Evolutionary conservation across 1,140 invertebrate genomes (phyloP), one percentile per base, ranked within the genome.

Genomic region (Zaprionus davidi): DNA sequence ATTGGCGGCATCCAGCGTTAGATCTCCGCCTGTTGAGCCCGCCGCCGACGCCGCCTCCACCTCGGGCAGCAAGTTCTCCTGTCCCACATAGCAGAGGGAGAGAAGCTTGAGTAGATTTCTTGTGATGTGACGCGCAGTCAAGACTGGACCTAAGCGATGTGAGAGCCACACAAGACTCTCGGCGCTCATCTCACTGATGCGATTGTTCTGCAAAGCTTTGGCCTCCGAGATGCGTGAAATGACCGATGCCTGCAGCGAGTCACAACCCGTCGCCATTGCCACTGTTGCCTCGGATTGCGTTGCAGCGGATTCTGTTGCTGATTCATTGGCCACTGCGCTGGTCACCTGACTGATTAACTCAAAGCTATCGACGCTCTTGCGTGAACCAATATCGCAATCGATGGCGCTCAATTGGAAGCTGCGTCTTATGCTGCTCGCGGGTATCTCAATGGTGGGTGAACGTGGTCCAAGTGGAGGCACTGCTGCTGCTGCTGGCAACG

Each of bases 31-130:
- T 6, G 36, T 44, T 1, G 46, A 11, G 75, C 93, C 90, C 24
- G 91, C 91, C 51, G 73, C 88, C 81, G n/a, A n/a, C n/a, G 71
- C 63, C 2, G 71, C 63, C 3, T 90, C 82, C 15, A 68, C 6
- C 55, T 91, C 82, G 2, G 94, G 91, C 46, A 94, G 90, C 17
- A 98, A 93, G 93, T 97, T 97, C 72, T 98, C 96, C 81, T 95
- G 95, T 0, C 97, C 97, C 24, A 97, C 95, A 91, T 99, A 99
- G 93, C 98, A 99, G 0, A 99, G 93, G 0, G 97, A 97, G 13
- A 99, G 93, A 96, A 99, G 99, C 79, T 98, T 95, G 4, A 99
- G 93, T 41, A 99, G 94, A 94, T 99, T 99, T 46, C 97, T 94
- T 0, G 98, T 97, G 24, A 99, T 94, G 93, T 97, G 96, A 78